Conservation (phyloP, 2,797 vertebrate species). For the Gymnothorax reevesii region DNA sequence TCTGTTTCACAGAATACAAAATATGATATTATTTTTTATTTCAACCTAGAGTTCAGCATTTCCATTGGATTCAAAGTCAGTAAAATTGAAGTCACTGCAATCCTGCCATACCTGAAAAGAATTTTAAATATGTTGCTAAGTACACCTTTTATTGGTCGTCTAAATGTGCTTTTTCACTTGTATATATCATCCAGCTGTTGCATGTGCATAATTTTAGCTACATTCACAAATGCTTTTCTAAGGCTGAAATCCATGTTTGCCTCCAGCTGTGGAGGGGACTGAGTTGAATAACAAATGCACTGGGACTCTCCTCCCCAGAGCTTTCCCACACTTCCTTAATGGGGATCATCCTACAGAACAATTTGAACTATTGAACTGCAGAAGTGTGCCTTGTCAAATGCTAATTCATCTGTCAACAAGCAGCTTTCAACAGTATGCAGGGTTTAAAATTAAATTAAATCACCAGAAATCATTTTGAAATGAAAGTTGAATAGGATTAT, state of each 20-base stretch:
- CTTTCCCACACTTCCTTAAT: slow-evolving; percentile 50
- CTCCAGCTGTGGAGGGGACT: slow-evolving; percentile 22
- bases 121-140: no score
- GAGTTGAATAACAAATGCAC: slow-evolving; percentile 37
- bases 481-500: no score
- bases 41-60: no score
- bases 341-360: slow-evolving; percentile 20
- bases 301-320: slow-evolving; percentile 47
- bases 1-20: neutral
- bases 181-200: neutral
- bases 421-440: no score
- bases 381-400: slow-evolving; percentile 32
- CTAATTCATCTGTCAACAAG: slow-evolving; percentile 42
- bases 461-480: no score
- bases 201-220: neutral
- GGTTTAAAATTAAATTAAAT: no score
- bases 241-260: slow-evolving; percentile 10
- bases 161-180: neutral
- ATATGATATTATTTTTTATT: no score
- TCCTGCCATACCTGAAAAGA: no score
- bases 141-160: neutral
- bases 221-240: neutral
- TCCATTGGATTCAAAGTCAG: no score
- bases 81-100: no score
- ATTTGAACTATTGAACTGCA: neutral